phyloP scores from a whole-genome alignment of 2,888 invertebrate genomes.

The Campoplex capitator region DNA sequence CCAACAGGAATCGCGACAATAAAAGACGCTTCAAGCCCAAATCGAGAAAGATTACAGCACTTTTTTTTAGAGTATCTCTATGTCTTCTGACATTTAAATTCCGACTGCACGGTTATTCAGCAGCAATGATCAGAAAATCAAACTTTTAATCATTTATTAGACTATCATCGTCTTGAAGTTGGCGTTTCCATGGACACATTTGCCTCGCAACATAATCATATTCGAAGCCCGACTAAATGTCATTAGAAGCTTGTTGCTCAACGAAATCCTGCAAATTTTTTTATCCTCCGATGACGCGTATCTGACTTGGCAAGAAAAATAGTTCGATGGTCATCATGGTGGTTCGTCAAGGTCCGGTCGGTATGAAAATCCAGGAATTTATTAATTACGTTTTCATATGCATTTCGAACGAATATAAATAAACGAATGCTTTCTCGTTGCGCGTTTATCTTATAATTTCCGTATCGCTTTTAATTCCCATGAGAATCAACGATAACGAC shows the following conservation, averaged over 20 bases:
- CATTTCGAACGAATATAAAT: not conserved
- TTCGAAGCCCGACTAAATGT: not conserved
- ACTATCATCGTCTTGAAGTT: not conserved
- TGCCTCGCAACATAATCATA: not conserved
- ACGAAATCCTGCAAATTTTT: not conserved
- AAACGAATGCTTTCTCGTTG: not conserved
- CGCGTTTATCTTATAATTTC: constrained; percentile 27
- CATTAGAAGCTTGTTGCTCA: not conserved
- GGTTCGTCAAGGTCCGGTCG: not conserved
- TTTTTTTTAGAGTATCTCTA: not conserved
- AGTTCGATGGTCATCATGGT: not conserved
- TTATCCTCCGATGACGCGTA: not conserved
- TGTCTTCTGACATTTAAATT: too few species aligned
- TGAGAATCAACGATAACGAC: constrained; percentile 44
- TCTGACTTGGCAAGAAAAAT: not conserved
- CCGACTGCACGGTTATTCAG: not conserved
- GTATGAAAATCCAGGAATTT: not conserved
- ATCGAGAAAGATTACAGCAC: too few species aligned
- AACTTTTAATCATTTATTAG: not conserved
- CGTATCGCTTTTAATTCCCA: constrained; percentile 6
- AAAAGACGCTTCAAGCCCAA: not conserved
- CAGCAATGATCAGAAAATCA: not conserved
- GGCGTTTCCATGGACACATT: not conserved
- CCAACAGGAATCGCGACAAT: not conserved
- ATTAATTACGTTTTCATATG: not conserved